Conservation (phyloP, 2,113 vertebrate genomes). For the Suncus etruscus region DNA sequence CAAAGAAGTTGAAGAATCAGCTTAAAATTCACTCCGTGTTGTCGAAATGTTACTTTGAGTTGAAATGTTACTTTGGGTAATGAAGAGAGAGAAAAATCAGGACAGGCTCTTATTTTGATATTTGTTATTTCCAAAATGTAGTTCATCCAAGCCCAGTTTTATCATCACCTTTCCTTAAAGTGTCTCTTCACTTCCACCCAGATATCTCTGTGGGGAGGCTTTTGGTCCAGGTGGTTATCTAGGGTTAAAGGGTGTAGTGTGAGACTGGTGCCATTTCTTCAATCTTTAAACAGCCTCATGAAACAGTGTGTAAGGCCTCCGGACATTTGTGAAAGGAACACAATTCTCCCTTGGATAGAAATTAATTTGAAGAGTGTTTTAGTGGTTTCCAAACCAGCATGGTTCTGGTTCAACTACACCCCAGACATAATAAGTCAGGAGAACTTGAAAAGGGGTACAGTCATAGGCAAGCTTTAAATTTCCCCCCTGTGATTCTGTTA, state of each 20-base stretch:
- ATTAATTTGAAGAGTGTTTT: slow-evolving; percentile 48
- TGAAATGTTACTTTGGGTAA: slow-evolving; percentile 68
- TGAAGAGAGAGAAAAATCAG: slow-evolving; percentile 7
- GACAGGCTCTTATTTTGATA: background rate
- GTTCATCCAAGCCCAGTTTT: background rate
- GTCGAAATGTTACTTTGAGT: slow-evolving; percentile 27
- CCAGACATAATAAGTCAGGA: background rate
- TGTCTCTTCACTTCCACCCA: background rate
- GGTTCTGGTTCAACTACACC: background rate
- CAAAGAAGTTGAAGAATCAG: slow-evolving; percentile 44
- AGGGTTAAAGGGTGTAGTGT: background rate
- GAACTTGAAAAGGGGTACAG: background rate
- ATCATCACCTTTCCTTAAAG: background rate
- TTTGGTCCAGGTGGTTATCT: background rate
- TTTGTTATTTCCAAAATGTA: slow-evolving; percentile 32
- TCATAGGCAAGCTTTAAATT: background rate
- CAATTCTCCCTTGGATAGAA: background rate
- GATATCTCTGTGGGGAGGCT: background rate
- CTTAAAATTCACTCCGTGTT: background rate
- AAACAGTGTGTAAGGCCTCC: background rate
- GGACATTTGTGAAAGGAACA: slow-evolving; percentile 13
- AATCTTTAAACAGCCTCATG: background rate
- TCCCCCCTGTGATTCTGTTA: background rate
- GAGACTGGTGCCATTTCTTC: background rate
- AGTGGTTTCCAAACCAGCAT: background rate